Conservation (phyloP, 2,113 vertebrate genomes). For the Oreochromis tanganicae region DNA sequence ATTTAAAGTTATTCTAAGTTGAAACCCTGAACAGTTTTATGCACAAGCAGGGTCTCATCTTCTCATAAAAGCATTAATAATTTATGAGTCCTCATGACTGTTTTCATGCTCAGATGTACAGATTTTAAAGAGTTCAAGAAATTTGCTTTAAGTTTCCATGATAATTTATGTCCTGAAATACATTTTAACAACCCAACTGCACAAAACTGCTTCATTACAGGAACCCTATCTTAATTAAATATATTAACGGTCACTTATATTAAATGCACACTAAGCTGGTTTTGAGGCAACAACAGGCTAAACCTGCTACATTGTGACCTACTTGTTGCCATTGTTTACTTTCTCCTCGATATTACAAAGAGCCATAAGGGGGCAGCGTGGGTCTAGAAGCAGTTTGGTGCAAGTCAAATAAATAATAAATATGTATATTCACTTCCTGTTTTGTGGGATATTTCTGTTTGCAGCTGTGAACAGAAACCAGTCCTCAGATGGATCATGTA, state of each 20-base stretch:
- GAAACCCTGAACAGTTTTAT: not conserved
- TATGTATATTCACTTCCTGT: not conserved
- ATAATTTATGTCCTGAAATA: not conserved
- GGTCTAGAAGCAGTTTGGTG: not conserved
- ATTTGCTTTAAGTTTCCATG: not conserved
- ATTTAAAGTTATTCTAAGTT: not conserved
- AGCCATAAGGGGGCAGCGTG: not conserved
- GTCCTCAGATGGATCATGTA: not conserved
- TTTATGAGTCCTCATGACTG: not conserved
- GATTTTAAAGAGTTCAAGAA: not conserved
- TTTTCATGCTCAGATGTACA: not conserved
- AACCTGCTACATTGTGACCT: not conserved
- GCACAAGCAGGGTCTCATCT: not conserved
- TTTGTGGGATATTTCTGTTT: not conserved
- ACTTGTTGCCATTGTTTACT: not conserved
- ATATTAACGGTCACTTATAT: not conserved
- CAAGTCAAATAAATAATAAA: not conserved
- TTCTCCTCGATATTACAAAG: not conserved
- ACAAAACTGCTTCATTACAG: not conserved
- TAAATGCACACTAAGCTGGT: not conserved
- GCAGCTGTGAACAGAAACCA: not conserved
- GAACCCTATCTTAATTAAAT: not conserved
- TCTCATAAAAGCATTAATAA: not conserved
- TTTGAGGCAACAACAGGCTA: not conserved
- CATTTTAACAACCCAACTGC: not conserved